Conservation (phyloP, 2,797 vertebrate genomes). For the Pyrocephalus nanus region DNA sequence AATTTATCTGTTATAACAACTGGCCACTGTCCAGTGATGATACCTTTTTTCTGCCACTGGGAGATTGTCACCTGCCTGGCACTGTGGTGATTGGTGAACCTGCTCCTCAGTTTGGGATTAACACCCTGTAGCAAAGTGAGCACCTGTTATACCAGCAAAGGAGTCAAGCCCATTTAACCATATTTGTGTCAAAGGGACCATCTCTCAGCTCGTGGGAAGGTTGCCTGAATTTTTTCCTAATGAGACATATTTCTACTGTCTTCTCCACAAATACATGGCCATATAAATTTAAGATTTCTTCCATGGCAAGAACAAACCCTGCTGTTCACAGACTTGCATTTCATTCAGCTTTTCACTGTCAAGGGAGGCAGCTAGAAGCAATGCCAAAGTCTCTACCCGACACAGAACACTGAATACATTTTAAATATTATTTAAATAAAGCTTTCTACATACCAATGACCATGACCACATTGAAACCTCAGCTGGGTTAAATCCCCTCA, state of each 20-base stretch:
- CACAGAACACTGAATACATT: not conserved
- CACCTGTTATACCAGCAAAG: not conserved
- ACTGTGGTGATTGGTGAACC: too few relatives aligned
- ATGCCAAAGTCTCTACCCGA: not conserved
- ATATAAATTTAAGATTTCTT: not conserved
- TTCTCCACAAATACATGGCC: not conserved
- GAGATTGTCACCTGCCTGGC: not conserved
- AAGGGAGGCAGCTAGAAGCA: not conserved
- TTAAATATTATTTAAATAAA: not conserved
- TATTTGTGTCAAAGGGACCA: not conserved
- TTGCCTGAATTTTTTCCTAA: not conserved
- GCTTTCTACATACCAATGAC: not conserved
- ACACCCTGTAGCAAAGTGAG: not conserved
- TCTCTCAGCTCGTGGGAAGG: rapidly evolving
- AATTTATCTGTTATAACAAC: not conserved
- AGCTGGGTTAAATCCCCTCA: not conserved
- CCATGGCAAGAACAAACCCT: not conserved
- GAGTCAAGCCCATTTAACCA: not conserved
- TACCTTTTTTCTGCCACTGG: rapidly evolving
- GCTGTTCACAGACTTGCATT: not conserved
- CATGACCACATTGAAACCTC: not conserved
- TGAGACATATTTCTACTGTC: not conserved
- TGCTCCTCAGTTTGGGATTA: not conserved
- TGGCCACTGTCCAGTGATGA: rapidly evolving
- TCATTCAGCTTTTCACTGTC: not conserved